Conservation (phyloP, 1,140 invertebrate genomes). For the Aphidius ervi region DNA sequence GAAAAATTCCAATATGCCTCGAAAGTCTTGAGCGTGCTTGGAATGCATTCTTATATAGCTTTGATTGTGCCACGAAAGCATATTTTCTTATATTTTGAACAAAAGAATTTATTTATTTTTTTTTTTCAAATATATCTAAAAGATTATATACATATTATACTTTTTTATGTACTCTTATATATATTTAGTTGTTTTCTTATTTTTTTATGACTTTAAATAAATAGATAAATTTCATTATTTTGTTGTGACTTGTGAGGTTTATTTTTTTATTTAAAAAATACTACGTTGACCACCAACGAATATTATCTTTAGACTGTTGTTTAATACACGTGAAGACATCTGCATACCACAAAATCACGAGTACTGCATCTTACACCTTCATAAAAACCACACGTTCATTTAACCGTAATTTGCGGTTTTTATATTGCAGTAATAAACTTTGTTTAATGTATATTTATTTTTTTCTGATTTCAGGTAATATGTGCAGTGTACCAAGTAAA, state of each 20-base stretch:
- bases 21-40: constrained; percentile 38
- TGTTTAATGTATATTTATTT: neutral
- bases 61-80: constrained; percentile 43
- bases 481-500: constrained; percentile 23
- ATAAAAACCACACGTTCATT: constrained; percentile 3
- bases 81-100: constrained; percentile 38
- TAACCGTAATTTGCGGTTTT: constrained; percentile 4
- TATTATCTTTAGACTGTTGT: too few relatives aligned
- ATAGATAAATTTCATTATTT: too few relatives aligned
- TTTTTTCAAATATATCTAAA: too few relatives aligned
- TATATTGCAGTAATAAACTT: constrained; percentile 7
- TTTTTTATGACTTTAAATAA: neutral
- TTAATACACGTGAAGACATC: too few relatives aligned
- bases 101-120: neutral
- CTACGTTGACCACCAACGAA: too few relatives aligned
- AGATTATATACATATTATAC: too few relatives aligned
- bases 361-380: too few relatives aligned
- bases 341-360: too few relatives aligned
- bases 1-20: constrained; percentile 44
- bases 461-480: constrained; percentile 37
- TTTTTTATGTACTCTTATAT: too few relatives aligned
- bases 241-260: too few relatives aligned
- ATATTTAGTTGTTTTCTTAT: neutral
- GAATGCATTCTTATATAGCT: constrained; percentile 38
- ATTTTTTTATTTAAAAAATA: too few relatives aligned